Evolutionary conservation across 2,113 vertebrate species (phyloP), one percentile per base, ranked within the genome.

Genomic region (Cynopterus brachyotis): DNA sequence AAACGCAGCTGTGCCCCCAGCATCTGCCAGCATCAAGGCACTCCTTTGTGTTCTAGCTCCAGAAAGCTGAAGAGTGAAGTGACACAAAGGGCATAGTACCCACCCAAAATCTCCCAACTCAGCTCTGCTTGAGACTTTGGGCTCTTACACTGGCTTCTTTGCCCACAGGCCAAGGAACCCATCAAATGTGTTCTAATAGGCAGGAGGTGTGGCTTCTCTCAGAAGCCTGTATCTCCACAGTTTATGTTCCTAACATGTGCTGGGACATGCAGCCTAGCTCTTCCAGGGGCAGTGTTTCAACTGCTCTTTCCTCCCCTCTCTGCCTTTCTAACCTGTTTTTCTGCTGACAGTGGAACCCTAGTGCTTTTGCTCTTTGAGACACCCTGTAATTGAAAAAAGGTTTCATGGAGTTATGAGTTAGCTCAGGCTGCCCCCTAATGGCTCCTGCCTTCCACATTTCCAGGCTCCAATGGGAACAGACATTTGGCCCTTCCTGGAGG

Each of bases 351-450:
- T 57, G 92, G 94, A 94, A 35, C 40, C 53, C 13, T 9, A 19
- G 40, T 20, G 88, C 40, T 59, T 95, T n/a, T 95, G 42, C 79
- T 62, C 72, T 35, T 40, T 26, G 88, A 79, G 89, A 94, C 72
- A 75, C 40, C 70, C 76, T 81, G 80, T 24, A 75, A 78, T 13
- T 59, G 57, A 28, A 42, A 9, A 22, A 47, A 53, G 32, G 32
- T 15, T 45, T 4, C 11, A 59, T 22, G 11, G 15, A 45, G 15
- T 24, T 6, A 8, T 87, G 89, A 32, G 35, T 62, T 87, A 76
- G 97, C 95, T 28, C 96, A 91, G 98, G 97, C 98, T 98, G 98
- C 98, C 98, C 98, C 97, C 98, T 99, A 97, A 97, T 0, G 98
- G 98, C 57, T 81, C 53, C 82, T 5, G 64, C 35, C 50, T 26